A percentile compares a stretch with the other conserved stretches of the same genome.
These are phyloP conservation scores for Drosophila subobscura DNA, from an alignment of 1,140 invertebrate genomes.

Conservation along the genomic window DNA sequence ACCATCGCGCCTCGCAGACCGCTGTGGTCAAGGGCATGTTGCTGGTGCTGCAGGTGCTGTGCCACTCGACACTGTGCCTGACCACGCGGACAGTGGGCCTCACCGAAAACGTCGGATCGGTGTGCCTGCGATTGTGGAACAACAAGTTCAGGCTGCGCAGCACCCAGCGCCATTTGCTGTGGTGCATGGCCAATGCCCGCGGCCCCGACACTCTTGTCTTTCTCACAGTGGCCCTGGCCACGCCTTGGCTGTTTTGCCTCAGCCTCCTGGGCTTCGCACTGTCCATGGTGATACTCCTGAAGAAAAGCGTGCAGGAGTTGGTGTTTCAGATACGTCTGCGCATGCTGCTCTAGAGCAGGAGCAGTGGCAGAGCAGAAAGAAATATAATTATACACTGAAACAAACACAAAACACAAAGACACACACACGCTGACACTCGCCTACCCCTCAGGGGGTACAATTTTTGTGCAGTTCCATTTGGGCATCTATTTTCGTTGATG, in stretches of 20 bases:
- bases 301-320: not conserved
- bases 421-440: too few species aligned
- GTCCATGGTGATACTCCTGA: slow-evolving; percentile 24
- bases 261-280: slow-evolving; percentile 52
- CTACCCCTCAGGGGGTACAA: too few species aligned
- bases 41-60: slow-evolving; percentile 46
- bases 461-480: too few species aligned
- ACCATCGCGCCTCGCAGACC: slow-evolving; percentile 8
- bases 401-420: too few species aligned
- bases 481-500: too few species aligned
- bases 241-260: slow-evolving; percentile 61
- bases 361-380: not conserved
- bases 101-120: not conserved
- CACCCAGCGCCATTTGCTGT: slow-evolving; percentile 49
- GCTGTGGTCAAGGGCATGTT: slow-evolving; percentile 21
- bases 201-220: slow-evolving; percentile 55
- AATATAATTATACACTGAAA: not conserved
- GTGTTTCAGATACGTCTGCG: slow-evolving; percentile 29
- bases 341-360: not conserved
- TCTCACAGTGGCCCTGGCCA: slow-evolving; percentile 38
- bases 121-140: slow-evolving; percentile 36
- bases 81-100: not conserved
- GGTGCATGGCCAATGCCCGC: slow-evolving; percentile 63
- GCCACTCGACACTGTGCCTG: not conserved
- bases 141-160: slow-evolving; percentile 53